Percentiles rank a stretch among this genome's conserved stretches.
These are phyloP conservation scores for Melierax canorus DNA, from an alignment of 2,113 vertebrate species.

Conservation along the genomic window DNA sequence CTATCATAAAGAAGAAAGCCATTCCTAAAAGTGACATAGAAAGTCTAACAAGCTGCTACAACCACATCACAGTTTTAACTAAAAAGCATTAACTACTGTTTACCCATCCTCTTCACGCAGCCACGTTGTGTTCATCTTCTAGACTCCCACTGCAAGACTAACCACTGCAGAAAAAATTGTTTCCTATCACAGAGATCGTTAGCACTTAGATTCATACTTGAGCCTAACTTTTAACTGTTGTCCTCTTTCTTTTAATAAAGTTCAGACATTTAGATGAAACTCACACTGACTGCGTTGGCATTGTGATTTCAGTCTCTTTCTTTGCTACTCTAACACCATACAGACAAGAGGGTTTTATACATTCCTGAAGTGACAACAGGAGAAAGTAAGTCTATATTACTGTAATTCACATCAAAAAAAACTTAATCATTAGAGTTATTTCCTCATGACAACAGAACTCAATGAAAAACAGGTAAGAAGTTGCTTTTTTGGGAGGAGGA, in stretches of 20 bases:
- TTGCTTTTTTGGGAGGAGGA: neutral
- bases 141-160: neutral
- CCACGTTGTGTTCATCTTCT: neutral
- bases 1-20: neutral
- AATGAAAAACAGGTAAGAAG: neutral
- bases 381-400: neutral
- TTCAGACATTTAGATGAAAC: neutral
- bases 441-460: neutral
- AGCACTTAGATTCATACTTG: neutral
- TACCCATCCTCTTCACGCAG: neutral
- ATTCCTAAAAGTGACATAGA: neutral
- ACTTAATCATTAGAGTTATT: neutral
- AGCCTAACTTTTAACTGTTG: neutral
- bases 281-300: neutral
- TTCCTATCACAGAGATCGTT: neutral
- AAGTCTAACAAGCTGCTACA: neutral
- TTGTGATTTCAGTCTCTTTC: neutral
- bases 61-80: neutral
- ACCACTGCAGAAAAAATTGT: neutral
- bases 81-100: neutral
- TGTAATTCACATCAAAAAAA: neutral
- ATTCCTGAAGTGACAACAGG: neutral
- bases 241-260: neutral
- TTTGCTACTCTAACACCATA: neutral
- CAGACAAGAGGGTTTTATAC: neutral